phyloP scores from a whole-genome alignment of 1,140 invertebrate genomes.

The Leptestheria dahalacensis region DNA sequence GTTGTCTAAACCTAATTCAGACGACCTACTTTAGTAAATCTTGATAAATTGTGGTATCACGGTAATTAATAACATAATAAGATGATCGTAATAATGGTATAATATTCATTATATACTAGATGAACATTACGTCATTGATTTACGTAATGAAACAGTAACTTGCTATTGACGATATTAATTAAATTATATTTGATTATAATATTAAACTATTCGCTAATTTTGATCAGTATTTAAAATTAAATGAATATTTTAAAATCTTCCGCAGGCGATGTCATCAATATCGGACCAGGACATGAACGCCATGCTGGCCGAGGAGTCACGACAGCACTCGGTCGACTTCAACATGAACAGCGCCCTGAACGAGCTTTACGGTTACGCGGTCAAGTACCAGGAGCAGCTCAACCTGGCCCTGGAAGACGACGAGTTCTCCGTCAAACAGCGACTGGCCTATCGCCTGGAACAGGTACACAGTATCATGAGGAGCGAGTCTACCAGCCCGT shows the following conservation, averaged over 20 bases:
- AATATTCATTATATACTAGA: no score
- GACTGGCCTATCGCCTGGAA: constrained; percentile 84
- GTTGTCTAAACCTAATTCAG: no score
- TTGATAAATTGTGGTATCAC: no score
- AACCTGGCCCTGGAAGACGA: constrained; percentile 92
- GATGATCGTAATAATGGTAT: no score
- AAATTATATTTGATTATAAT: no score
- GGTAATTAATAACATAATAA: no score
- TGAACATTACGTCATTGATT: no score
- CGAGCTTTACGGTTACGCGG: constrained; percentile 86
- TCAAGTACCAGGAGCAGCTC: constrained; percentile 90
- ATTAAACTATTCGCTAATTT: no score
- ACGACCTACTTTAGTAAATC: no score
- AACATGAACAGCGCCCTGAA: constrained; percentile 92
- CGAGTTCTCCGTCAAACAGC: constrained; percentile 91
- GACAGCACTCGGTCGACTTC: constrained; percentile 88
- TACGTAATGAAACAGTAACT: no score
- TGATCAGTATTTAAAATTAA: no score
- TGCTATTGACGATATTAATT: no score
- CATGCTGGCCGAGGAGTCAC: constrained; percentile 93
- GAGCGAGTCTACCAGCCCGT: constrained; percentile 48
- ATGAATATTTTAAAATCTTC: constrained; percentile 1
- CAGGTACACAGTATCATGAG: constrained; percentile 92
- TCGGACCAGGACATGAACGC: constrained; percentile 99
- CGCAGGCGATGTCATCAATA: constrained; percentile 75